Conservation (phyloP, 2,888 invertebrate genomes). For the Toxonevra muliebris region DNA sequence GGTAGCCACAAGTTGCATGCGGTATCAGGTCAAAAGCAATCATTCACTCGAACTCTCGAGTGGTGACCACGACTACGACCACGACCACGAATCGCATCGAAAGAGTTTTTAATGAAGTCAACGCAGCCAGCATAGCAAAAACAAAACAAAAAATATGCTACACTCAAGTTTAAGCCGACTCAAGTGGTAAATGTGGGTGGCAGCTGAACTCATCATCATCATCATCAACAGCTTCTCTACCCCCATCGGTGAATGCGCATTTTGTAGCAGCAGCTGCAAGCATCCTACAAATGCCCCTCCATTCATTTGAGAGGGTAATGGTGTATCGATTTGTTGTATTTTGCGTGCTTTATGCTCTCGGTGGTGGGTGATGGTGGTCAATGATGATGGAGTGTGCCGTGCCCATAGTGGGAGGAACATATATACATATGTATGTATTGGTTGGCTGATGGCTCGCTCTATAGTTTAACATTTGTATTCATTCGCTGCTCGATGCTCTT, state of each 20-base stretch:
- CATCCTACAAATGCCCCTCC: background rate
- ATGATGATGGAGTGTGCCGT: background rate
- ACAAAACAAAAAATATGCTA: no score
- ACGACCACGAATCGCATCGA: no score
- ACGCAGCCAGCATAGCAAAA: no score
- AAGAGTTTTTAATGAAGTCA: no score
- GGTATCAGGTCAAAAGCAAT: no score
- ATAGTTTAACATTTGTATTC: conserved; percentile 18
- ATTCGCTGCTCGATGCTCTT: conserved; percentile 47
- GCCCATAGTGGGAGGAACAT: background rate
- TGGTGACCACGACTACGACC: no score
- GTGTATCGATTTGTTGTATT: conserved; percentile 28
- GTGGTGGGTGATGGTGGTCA: background rate
- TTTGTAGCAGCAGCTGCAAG: background rate
- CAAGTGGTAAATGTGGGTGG: no score
- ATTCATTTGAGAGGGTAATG: conserved; percentile 17
- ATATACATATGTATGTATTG: conserved; percentile 8
- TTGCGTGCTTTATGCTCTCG: conserved; percentile 11
- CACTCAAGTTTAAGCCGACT: no score
- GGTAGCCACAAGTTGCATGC: no score
- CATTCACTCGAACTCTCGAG: no score
- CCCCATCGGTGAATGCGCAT: background rate
- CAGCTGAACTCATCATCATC: no score
- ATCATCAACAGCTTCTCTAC: no score
- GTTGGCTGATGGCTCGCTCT: conserved; percentile 10